phyloP scores from a whole-genome alignment of 2,888 invertebrate species.

The Mongoloraphidia duomilia region DNA sequence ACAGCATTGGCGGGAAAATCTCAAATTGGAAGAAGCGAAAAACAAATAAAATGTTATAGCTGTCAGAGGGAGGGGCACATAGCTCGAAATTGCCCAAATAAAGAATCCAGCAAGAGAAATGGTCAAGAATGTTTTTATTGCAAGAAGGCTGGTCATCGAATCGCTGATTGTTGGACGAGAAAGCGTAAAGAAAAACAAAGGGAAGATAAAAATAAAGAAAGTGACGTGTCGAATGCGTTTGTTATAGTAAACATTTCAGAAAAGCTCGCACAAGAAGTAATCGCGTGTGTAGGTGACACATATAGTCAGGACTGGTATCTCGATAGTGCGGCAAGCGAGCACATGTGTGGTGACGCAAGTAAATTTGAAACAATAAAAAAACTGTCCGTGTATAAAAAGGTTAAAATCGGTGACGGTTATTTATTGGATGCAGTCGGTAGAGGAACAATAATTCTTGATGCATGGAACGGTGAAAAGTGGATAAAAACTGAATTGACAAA shows the following conservation, averaged over 20 bases:
- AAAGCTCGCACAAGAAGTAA: too few relatives aligned
- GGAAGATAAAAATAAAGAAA: too few relatives aligned
- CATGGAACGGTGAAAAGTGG: background rate
- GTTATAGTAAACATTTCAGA: too few relatives aligned
- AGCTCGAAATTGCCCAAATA: too few relatives aligned
- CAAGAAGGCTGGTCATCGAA: constrained; percentile 9
- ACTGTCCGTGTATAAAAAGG: too few relatives aligned
- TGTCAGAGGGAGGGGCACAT: constrained; percentile 7
- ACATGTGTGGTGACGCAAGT: constrained; percentile 10
- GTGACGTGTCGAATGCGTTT: too few relatives aligned
- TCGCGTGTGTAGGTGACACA: too few relatives aligned
- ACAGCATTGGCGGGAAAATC: background rate
- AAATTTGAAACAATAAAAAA: constrained; percentile 7
- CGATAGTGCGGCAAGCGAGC: too few relatives aligned
- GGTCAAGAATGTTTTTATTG: constrained; percentile 8
- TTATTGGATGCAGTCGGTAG: background rate
- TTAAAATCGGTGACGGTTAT: constrained; percentile 7
- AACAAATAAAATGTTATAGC: constrained; percentile 5
- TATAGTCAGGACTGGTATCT: too few relatives aligned
- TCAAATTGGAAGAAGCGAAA: too few relatives aligned
- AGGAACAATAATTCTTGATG: background rate
- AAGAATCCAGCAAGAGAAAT: constrained; percentile 8
- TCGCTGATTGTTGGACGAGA: too few relatives aligned
- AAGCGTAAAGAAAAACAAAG: too few relatives aligned
- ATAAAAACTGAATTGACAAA: constrained; percentile 7